These are phyloP conservation scores for Jordanella pulchra DNA, from an alignment of 2,797 vertebrate species.

Conservation along the genomic window DNA sequence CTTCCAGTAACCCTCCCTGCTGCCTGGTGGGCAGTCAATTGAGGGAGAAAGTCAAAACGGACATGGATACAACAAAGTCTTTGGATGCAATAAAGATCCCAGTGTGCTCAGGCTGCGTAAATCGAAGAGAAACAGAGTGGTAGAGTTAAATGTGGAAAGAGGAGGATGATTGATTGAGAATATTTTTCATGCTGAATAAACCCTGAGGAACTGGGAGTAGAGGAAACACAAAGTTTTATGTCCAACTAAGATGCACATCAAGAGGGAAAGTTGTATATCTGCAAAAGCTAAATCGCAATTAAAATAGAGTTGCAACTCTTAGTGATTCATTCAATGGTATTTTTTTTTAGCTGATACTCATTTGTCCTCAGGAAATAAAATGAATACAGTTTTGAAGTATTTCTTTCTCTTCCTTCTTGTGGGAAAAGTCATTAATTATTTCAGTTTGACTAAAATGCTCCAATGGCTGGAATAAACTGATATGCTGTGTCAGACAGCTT, in stretches of 20 bases:
- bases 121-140: constrained; percentile 28
- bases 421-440: not conserved
- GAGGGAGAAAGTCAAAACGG: constrained; percentile 64
- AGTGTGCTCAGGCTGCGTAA: constrained; percentile 61
- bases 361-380: not conserved
- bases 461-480: too few relatives aligned
- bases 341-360: not conserved
- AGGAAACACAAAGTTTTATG: constrained; percentile 30
- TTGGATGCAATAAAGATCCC: constrained; percentile 67
- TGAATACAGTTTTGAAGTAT: not conserved
- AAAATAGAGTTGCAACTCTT: not conserved
- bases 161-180: constrained; percentile 45
- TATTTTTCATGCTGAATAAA: constrained; percentile 52
- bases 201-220: constrained; percentile 27
- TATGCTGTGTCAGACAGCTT: too few relatives aligned
- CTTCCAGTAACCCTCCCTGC: constrained; percentile 62
- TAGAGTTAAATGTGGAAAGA: constrained; percentile 23
- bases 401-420: not conserved
- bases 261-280: constrained; percentile 13
- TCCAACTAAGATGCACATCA: constrained; percentile 31
- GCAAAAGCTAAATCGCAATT: constrained; percentile 14
- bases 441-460: not conserved
- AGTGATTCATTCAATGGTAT: not conserved
- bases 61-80: constrained; percentile 72
- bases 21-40: constrained; percentile 42